Conservation (phyloP, 2,113 vertebrate species). For the Sclerurus mexicanus region DNA sequence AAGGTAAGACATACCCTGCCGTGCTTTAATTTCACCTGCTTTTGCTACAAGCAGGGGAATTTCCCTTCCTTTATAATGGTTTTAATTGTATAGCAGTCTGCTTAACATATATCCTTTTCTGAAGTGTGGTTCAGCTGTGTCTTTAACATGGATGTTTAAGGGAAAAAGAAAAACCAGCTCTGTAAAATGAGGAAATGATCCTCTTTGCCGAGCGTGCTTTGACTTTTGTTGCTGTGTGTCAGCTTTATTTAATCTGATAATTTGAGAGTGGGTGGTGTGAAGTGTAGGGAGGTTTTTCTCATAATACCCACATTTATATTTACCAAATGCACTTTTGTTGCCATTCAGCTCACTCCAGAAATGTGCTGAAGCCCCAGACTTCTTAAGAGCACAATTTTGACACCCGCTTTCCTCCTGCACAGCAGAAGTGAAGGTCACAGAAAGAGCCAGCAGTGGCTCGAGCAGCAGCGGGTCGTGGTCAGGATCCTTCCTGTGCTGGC, state of each 20-base stretch:
- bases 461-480: neutral
- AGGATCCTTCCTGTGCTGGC: neutral
- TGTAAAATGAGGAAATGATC: neutral
- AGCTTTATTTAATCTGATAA: conserved; percentile 17
- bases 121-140: neutral
- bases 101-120: conserved; percentile 20
- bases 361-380: conserved; percentile 17
- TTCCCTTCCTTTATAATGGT: neutral
- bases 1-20: neutral
- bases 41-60: neutral
- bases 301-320: conserved; percentile 31
- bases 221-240: conserved; percentile 14
- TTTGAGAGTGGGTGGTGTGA: conserved; percentile 14
- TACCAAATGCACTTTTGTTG: conserved; percentile 40
- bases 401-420: neutral
- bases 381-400: conserved; percentile 31
- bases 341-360: conserved; percentile 47
- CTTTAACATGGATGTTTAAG: neutral
- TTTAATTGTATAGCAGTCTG: neutral
- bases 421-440: neutral
- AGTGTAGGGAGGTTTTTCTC: conserved; percentile 28
- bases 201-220: neutral
- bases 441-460: neutral
- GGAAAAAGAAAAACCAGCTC: neutral
- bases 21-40: neutral